Evolutionary conservation across 2,888 invertebrate genomes (phyloP).

Genomic region (Eilema caniola): DNA sequence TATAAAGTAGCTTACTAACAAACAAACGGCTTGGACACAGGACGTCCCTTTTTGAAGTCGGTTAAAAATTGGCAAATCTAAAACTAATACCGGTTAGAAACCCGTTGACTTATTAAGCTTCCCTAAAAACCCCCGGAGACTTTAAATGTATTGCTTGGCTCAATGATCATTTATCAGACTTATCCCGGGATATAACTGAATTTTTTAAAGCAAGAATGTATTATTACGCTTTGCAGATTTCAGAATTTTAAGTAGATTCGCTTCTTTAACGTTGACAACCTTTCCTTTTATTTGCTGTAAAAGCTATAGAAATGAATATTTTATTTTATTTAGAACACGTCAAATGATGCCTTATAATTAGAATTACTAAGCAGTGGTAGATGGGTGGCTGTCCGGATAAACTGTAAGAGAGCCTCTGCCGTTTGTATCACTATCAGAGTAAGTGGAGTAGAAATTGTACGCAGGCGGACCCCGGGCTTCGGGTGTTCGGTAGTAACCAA

Average conservation of each 20-base stretch:
- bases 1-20: too few species aligned
- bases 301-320: background rate
- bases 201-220: constrained; percentile 4
- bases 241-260: constrained; percentile 5
- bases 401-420: too few species aligned
- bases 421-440: too few species aligned
- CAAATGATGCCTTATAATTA: too few species aligned
- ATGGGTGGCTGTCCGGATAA: too few species aligned
- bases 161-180: constrained; percentile 14
- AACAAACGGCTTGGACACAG: too few species aligned
- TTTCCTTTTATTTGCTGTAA: background rate
- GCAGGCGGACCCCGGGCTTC: too few species aligned
- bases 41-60: background rate
- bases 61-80: background rate
- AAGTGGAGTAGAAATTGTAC: too few species aligned
- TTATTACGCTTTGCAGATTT: constrained; percentile 8
- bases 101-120: constrained; percentile 1
- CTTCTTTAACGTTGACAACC: background rate
- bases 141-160: background rate
- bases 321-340: too few species aligned
- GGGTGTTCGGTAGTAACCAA: too few species aligned
- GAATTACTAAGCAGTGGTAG: too few species aligned
- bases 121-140: background rate
- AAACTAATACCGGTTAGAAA: constrained; percentile 1
- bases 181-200: constrained; percentile 3